Evolutionary conservation across 2,888 invertebrate species (phyloP).

Genomic region (Carpatolechia fugitivella): DNA sequence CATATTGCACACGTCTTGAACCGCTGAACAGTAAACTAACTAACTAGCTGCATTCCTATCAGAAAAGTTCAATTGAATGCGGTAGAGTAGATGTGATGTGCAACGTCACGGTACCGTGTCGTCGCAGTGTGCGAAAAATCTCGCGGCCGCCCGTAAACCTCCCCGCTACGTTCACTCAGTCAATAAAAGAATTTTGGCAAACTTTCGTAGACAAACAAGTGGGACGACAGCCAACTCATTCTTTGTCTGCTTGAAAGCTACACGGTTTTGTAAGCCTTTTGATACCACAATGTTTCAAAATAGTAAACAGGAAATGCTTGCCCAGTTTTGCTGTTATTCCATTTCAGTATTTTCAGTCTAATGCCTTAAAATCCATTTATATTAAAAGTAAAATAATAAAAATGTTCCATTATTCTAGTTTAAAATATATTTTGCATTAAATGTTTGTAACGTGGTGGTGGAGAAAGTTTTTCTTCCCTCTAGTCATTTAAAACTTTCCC

Average conservation of each 20-base stretch:
- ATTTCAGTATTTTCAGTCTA: constrained; percentile 2
- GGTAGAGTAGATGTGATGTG: constrained; percentile 1
- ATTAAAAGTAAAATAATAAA: neutral
- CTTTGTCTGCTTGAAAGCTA: constrained; percentile 73
- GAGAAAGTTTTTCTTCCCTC: neutral
- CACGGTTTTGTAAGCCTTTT: constrained; percentile 67
- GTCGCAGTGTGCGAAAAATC: constrained; percentile 40
- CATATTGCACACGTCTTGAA: neutral
- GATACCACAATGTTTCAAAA: constrained; percentile 56
- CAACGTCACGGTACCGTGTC: constrained; percentile 21
- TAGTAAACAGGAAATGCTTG: constrained; percentile 39
- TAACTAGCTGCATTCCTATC: neutral
- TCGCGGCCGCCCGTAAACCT: constrained; percentile 56
- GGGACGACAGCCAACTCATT: constrained; percentile 77
- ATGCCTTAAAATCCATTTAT: neutral
- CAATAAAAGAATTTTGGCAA: constrained; percentile 78
- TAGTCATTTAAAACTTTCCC: neutral
- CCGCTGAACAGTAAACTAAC: neutral
- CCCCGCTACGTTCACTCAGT: constrained; percentile 63
- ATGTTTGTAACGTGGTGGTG: neutral
- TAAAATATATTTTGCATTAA: neutral
- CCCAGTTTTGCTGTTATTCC: constrained; percentile 22
- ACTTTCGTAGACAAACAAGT: constrained; percentile 76
- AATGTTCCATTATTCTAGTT: too few relatives aligned
- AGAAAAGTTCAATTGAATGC: constrained; percentile 6